phyloP scores from a whole-genome alignment of 2,113 vertebrate genomes.

The Phylloscopus trochilus region DNA sequence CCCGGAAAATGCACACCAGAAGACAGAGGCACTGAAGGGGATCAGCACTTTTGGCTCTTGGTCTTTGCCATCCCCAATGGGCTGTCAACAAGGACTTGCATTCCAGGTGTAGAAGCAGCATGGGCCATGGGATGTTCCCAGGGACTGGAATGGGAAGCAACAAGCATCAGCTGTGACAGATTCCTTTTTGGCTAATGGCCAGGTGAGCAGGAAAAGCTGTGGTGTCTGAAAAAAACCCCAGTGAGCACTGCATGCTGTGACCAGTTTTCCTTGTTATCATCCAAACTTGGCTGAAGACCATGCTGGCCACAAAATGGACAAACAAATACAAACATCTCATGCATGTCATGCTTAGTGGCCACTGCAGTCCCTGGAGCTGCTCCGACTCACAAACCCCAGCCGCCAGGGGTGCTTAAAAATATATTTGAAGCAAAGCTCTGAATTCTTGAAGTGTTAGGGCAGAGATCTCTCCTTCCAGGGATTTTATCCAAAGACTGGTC shows the following conservation, averaged over 20 bases:
- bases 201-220: not conserved
- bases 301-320: not conserved
- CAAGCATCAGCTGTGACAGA: not conserved
- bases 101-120: not conserved
- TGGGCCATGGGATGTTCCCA: fast-evolving
- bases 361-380: not conserved
- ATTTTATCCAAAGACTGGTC: not conserved
- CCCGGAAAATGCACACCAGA: not conserved
- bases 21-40: not conserved
- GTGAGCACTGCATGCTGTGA: not conserved
- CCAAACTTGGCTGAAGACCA: not conserved
- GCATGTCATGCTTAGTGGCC: not conserved
- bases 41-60: not conserved
- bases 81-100: not conserved
- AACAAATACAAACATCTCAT: not conserved
- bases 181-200: not conserved
- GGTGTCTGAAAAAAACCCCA: not conserved
- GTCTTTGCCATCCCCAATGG: not conserved
- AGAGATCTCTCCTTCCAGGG: not conserved
- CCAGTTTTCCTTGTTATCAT: not conserved
- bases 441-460: not conserved
- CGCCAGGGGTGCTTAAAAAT: not conserved
- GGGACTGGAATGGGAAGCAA: not conserved
- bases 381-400: not conserved
- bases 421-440: not conserved